Base-by-base conservation (phyloP, 2,113 vertebrate genomes). In the Verasper variegatus region DNA sequence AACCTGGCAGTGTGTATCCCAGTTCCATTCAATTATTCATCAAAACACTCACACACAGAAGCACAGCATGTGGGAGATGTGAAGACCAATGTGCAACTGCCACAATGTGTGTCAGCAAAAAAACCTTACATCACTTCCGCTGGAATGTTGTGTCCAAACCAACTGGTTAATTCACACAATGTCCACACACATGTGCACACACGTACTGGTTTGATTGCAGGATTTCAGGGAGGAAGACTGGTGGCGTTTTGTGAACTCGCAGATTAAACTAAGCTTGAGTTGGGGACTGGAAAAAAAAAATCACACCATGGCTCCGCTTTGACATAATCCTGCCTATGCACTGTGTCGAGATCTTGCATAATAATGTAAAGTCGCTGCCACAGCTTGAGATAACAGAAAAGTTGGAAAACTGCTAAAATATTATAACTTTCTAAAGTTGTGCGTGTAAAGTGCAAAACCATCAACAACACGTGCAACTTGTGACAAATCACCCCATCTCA, bases 181-280 rank as follows among this genome's bases (percentile, higher is more conserved):
- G 13, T 42, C 23, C 27, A 58, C 14, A 59, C 21, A 59, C 21
- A 21, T 18, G 14, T 35, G 15, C 27, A 15, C 45, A 62, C 27
- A 59, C 5, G 21, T 17, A 23, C 26, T 24, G 2, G 68, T 71
- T 76, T 60, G 35, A 68, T 49, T 40, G 59, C 45, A 77, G 52
- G 75, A 70, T 86, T 81, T 78, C 67, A 76, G 60, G 52, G 45
- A 70, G 83, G 67, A 87, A 81, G 66, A 71, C 69, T n/a, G 83
- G 79, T 5, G 5, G 27, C 27, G 27, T 31, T 31, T 31, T 31
- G 27, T 31, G 27, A 77, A 76, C 54, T 18, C 59, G 73, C 70
- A 88, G 86, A 87, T 91, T 91, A 91, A 86, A 74, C 66, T 82
- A 85, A 92, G 64, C 83, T 79, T 62, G 75, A 86, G 63, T 79